Percentiles rank a stretch among this genome's conserved stretches.
Evolutionary conservation across 1,140 invertebrate genomes (phyloP).

Genomic region (Listronotus oregonensis): DNA sequence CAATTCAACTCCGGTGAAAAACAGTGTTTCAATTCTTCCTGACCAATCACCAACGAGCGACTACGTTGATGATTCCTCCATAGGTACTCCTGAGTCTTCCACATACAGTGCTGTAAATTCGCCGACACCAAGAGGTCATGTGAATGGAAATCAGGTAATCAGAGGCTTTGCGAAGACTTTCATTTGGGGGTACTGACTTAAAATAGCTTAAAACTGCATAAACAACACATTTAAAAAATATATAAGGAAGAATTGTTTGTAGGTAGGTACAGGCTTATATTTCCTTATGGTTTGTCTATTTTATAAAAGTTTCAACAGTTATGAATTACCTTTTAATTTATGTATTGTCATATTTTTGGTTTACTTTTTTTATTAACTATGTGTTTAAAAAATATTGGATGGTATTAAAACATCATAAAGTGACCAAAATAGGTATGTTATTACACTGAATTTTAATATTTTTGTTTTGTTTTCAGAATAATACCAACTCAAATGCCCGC

Average conservation of each 20-base stretch:
- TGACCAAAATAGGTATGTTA: too few species aligned
- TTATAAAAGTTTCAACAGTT: too few species aligned
- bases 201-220: too few species aligned
- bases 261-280: too few species aligned
- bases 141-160: slow-evolving; percentile 25
- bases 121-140: slow-evolving; percentile 38
- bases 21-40: slow-evolving; percentile 34
- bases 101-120: slow-evolving; percentile 52
- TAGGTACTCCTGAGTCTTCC: slow-evolving; percentile 52
- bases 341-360: too few species aligned
- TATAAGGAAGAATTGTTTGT: too few species aligned
- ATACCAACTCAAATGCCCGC: slow-evolving; percentile 10
- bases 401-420: not conserved
- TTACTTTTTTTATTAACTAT: too few species aligned
- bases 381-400: not conserved
- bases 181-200: too few species aligned
- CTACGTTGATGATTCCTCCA: slow-evolving; percentile 56
- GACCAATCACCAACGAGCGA: slow-evolving; percentile 56
- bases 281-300: too few species aligned
- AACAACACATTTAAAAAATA: too few species aligned
- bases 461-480: slow-evolving; percentile 1
- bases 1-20: slow-evolving; percentile 51
- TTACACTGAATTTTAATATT: not conserved
- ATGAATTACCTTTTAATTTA: too few species aligned
- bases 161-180: too few species aligned